Evolutionary conservation across 2,888 invertebrate genomes (phyloP).

Genomic region (Chromoteleia sp.): DNA sequence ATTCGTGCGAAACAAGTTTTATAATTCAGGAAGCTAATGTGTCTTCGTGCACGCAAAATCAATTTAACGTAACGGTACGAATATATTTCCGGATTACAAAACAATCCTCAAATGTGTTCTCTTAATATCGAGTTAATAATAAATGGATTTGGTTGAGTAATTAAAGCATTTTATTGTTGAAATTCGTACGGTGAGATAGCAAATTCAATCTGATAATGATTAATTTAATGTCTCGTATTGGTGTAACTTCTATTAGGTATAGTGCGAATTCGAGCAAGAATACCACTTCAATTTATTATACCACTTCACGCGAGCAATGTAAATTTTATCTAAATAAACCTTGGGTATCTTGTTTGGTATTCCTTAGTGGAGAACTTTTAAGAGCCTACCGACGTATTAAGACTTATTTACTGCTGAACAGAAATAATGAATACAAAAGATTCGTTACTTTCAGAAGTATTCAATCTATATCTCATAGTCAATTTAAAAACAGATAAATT

Average conservation of each 20-base stretch:
- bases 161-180: conserved; percentile 16
- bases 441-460: conserved; percentile 1
- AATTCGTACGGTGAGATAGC: conserved; percentile 12
- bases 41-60: background rate
- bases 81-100: background rate
- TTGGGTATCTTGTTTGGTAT: conserved; percentile 32
- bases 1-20: conserved; percentile 1
- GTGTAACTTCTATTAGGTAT: conserved; percentile 17
- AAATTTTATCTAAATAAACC: conserved; percentile 37
- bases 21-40: background rate
- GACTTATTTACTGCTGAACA: conserved; percentile 25
- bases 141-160: conserved; percentile 7
- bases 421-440: conserved; percentile 7
- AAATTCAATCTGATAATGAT: conserved; percentile 33
- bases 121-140: conserved; percentile 1
- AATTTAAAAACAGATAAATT: background rate
- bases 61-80: background rate
- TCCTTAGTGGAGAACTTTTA: conserved; percentile 14
- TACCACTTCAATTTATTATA: conserved; percentile 46
- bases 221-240: conserved; percentile 33
- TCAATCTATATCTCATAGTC: background rate
- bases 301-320: conserved; percentile 31
- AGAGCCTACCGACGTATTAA: conserved; percentile 15
- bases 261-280: conserved; percentile 31
- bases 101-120: background rate